A percentile compares a stretch with the other conserved stretches of the same genome.
Conservation (phyloP, 2,888 invertebrate species). For the Ctena decussata region DNA sequence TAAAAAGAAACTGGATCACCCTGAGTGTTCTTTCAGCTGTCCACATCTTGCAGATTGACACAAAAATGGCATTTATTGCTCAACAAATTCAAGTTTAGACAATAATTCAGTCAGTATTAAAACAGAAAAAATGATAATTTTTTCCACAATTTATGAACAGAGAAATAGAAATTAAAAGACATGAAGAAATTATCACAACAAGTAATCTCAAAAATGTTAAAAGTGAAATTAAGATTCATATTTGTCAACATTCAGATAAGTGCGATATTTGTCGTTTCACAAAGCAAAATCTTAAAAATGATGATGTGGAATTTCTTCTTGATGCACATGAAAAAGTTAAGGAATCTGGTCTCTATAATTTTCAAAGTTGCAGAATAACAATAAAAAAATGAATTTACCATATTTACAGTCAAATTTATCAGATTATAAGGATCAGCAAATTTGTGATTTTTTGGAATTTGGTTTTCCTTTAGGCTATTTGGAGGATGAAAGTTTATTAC, state of each 20-base stretch:
- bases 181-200: not conserved
- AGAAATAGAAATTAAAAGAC: not conserved
- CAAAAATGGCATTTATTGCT: not conserved
- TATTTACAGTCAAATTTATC: not conserved
- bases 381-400: not conserved
- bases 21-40: not conserved
- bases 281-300: not conserved
- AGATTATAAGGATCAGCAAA: not conserved
- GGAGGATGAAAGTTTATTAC: not conserved
- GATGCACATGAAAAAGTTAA: not conserved
- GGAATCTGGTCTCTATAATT: not conserved
- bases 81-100: not conserved
- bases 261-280: not conserved
- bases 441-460: conserved; percentile 17
- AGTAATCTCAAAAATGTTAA: not conserved
- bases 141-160: not conserved
- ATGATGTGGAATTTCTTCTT: not conserved
- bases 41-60: not conserved
- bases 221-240: not conserved
- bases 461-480: conserved; percentile 5
- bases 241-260: not conserved
- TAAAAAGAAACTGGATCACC: conserved; percentile 1
- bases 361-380: not conserved
- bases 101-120: not conserved
- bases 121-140: not conserved